phyloP scores from a whole-genome alignment of 2,113 vertebrate genomes.

The Microcebus griseorufus region DNA sequence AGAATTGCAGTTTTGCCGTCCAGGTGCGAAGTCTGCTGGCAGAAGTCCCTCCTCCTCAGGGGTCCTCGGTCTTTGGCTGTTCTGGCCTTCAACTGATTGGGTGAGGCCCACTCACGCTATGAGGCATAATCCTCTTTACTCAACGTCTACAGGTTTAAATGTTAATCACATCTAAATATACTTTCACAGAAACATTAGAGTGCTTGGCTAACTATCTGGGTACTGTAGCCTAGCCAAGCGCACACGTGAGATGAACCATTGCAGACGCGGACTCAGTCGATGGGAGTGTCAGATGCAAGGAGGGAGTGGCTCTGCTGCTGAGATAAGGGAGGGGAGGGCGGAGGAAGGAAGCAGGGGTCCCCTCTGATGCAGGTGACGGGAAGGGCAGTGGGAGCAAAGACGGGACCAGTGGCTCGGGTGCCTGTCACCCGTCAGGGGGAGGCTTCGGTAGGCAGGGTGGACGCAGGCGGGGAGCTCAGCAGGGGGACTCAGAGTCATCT shows the following conservation, averaged over 20 bases:
- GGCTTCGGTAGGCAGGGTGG: fast-evolving
- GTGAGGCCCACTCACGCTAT: neutral
- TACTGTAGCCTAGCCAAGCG: fast-evolving
- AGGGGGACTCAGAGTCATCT: fast-evolving
- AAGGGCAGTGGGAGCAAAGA: neutral
- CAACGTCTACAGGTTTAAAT: neutral
- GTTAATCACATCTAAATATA: neutral
- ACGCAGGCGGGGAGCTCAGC: fast-evolving
- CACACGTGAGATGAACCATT: neutral
- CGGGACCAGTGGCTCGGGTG: neutral
- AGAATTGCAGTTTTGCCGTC: neutral
- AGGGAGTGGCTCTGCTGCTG: neutral
- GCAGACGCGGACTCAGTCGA: neutral
- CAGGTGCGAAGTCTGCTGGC: neutral
- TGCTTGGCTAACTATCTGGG: neutral
- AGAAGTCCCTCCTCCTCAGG: neutral
- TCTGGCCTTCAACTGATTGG: neutral
- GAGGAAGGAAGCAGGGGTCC: neutral
- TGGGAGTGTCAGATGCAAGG: fast-evolving
- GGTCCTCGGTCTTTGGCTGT: neutral
- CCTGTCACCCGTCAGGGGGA: fast-evolving
- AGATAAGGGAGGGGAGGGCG: too few relatives aligned
- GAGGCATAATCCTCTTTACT: neutral
- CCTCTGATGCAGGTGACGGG: neutral
- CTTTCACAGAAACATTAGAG: neutral